Evolutionary conservation across 2,797 vertebrate genomes (phyloP), one percentile per base, ranked within the genome.

Genomic region (Apogon talboti): DNA sequence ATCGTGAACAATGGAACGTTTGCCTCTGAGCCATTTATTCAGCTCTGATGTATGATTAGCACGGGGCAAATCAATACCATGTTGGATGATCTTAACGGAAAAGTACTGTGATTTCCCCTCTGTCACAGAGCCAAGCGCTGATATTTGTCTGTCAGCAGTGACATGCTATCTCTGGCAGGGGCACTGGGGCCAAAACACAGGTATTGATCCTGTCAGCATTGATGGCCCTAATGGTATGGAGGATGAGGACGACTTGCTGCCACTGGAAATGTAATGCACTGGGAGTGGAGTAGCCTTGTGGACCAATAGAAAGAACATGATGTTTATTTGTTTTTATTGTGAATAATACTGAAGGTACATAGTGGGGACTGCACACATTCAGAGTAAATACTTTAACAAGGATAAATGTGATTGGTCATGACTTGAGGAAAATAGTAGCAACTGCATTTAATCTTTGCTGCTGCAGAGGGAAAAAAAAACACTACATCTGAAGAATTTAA

Each of bases 1-100:
- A 93, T 95, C 93, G 94, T 97, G 97, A 98, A 97, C 96, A 97
- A 97, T 96, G 84, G 95, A 94, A 91, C 91, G 93, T 95, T 97
- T 97, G 95, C 96, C 96, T 96, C 94, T 93, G 95, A 98, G 96
- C 95, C 95, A 97, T 98, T 96, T 97, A 97, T 98, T 97, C 96
- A 95, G 93, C 94, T 94, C 95, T 97, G 97, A 96, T 96, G 96
- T 96, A 98, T 98, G 96, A 96, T 96, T 96, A 96, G 95, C 95
- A 93, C 95, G 89, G 94, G 93, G 94, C 93, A 94, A 96, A 99
- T 99, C 97, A 96, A 99, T 98, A 97, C 95, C 94, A 93, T 96
- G 95, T 96, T 95, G 95, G 94, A 95, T 93, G 96, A 95, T 96
- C 96, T 88, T 95, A 94, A 93, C 95, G 92, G 94, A 95, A 95